A percentile compares a stretch with the other conserved stretches of the same genome.
Conservation (phyloP, 2,113 vertebrate species). For the Synchiropus splendidus region DNA sequence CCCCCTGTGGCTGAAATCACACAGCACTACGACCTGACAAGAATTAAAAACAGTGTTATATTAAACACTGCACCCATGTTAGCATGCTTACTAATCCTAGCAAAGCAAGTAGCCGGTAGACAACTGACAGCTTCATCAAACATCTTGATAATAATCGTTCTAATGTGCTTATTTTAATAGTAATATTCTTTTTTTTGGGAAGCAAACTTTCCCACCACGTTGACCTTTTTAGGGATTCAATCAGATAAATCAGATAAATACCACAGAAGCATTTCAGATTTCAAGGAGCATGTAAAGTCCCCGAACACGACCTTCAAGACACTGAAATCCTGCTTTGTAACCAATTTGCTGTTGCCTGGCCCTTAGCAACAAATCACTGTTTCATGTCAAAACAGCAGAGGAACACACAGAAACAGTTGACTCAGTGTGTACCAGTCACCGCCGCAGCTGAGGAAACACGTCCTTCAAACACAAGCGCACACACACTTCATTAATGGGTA, state of each 20-base stretch:
- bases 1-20: constrained; percentile 21
- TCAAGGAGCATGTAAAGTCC: background rate
- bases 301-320: constrained; percentile 4
- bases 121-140: too few relatives aligned
- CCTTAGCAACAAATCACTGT: constrained; percentile 35
- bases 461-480: constrained; percentile 8
- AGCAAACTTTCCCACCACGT: too few relatives aligned
- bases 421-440: constrained; percentile 49
- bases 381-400: constrained; percentile 37
- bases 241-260: too few relatives aligned
- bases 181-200: too few relatives aligned
- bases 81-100: too few relatives aligned
- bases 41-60: too few relatives aligned
- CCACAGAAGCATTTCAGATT: constrained; percentile 3
- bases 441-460: constrained; percentile 66
- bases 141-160: too few relatives aligned
- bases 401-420: constrained; percentile 38
- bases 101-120: too few relatives aligned
- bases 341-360: constrained; percentile 31
- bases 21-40: too few relatives aligned
- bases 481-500: constrained; percentile 4
- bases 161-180: too few relatives aligned
- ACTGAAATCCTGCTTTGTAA: constrained; percentile 18
- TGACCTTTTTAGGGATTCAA: too few relatives aligned
- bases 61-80: too few relatives aligned